These are phyloP conservation scores for Salvelinus alpinus DNA, from an alignment of 2,113 vertebrate genomes.

Conservation along the genomic window DNA sequence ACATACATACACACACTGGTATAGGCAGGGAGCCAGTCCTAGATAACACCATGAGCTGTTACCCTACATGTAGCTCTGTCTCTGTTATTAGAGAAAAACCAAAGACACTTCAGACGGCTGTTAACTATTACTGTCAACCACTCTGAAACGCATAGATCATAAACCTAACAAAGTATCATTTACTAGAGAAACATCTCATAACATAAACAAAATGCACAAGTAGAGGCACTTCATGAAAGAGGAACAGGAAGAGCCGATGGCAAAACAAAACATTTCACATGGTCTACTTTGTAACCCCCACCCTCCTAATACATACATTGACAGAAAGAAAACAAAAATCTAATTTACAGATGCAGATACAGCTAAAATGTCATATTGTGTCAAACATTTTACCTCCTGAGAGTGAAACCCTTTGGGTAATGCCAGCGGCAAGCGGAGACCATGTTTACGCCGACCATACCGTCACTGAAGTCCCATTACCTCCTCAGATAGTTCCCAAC, in stretches of 20 bases:
- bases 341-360: too few species aligned
- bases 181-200: not conserved
- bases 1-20: conserved; percentile 1
- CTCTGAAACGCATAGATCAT: conserved; percentile 30
- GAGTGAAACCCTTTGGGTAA: not conserved
- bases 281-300: too few species aligned
- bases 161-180: not conserved
- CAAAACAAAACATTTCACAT: not conserved
- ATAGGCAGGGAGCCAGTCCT: conserved; percentile 27
- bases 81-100: conserved; percentile 39
- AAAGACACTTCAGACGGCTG: conserved; percentile 29
- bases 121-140: conserved; percentile 45
- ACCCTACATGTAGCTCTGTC: conserved; percentile 29
- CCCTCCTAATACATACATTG: too few species aligned
- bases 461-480: conserved; percentile 27
- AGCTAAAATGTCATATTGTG: too few species aligned
- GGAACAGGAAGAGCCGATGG: not conserved
- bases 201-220: conserved; percentile 26
- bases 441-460: conserved; percentile 17
- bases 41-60: conserved; percentile 22
- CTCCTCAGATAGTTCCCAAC: conserved; percentile 19
- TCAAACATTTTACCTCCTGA: not conserved
- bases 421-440: conserved; percentile 3
- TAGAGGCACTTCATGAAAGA: not conserved
- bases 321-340: too few species aligned